These are phyloP conservation scores for Cyanistes caeruleus DNA, from an alignment of 2,113 vertebrate genomes.

Conservation along the genomic window DNA sequence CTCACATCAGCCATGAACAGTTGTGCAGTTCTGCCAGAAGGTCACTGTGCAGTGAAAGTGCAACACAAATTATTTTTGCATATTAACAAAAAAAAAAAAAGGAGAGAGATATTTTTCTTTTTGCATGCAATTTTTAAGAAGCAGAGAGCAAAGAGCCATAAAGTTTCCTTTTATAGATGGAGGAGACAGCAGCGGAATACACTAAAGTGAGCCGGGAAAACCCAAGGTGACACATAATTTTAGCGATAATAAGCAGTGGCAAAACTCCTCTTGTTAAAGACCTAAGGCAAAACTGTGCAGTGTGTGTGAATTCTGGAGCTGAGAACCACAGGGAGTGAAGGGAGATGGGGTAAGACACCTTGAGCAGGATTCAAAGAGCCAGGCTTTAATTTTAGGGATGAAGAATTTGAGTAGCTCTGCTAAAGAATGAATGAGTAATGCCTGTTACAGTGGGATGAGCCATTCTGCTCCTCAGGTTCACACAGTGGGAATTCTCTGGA, in stretches of 20 bases:
- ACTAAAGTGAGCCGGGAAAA: slow-evolving; percentile 55
- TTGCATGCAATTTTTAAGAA: slow-evolving; percentile 40
- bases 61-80: background rate
- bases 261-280: slow-evolving; percentile 58
- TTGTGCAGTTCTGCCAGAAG: background rate
- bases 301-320: background rate
- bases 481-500: background rate
- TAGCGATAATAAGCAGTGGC: slow-evolving; percentile 56
- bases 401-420: background rate
- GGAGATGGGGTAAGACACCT: background rate
- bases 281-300: slow-evolving; percentile 10
- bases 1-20: background rate
- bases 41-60: background rate
- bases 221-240: slow-evolving; percentile 73
- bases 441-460: background rate
- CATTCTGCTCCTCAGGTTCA: background rate
- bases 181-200: slow-evolving; percentile 30
- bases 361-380: background rate
- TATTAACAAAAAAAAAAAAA: background rate
- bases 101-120: background rate
- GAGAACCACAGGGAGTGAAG: background rate
- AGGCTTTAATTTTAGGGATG: slow-evolving; percentile 10
- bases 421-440: background rate
- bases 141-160: slow-evolving; percentile 11
- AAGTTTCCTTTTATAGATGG: slow-evolving; percentile 59